phyloP scores from a whole-genome alignment of 2,888 invertebrate genomes.

The Leucophenga maculata region DNA sequence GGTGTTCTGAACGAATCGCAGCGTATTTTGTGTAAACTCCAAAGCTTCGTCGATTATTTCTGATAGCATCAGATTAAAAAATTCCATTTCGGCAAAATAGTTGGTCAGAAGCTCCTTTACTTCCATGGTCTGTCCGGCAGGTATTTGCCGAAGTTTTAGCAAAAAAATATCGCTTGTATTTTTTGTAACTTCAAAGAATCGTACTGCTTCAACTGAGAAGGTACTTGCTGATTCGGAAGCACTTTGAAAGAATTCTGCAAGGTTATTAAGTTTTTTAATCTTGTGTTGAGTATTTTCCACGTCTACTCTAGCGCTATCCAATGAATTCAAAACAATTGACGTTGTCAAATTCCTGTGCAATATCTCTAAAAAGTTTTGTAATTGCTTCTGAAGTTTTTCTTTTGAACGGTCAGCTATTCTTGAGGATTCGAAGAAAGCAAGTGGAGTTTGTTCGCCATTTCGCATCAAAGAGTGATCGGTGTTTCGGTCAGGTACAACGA shows the following conservation, averaged over 20 bases:
- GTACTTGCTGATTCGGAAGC: constrained; percentile 44
- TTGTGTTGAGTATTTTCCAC: constrained; percentile 38
- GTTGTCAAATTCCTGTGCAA: constrained; percentile 61
- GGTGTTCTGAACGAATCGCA: constrained; percentile 50
- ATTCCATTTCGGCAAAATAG: constrained; percentile 69
- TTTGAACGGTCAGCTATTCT: constrained; percentile 53
- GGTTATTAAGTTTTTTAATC: constrained; percentile 46
- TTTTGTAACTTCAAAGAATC: constrained; percentile 56
- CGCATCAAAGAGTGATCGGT: too few relatives aligned
- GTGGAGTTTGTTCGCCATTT: constrained; percentile 57
- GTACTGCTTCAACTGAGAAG: constrained; percentile 52
- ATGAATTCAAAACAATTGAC: constrained; percentile 47
- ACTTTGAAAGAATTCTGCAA: constrained; percentile 53
- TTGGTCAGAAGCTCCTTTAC: constrained; percentile 58
- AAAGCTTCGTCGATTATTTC: constrained; percentile 64
- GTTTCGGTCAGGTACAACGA: background rate
- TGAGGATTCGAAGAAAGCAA: constrained; percentile 54
- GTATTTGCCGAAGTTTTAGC: constrained; percentile 60
- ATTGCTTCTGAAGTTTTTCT: constrained; percentile 49
- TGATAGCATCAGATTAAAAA: constrained; percentile 60
- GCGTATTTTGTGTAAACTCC: constrained; percentile 57
- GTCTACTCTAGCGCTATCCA: constrained; percentile 26
- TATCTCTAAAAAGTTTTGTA: constrained; percentile 59
- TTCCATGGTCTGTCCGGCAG: constrained; percentile 50
- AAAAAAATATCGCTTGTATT: constrained; percentile 59